These are phyloP conservation scores for Serrognathus titanus DNA, from an alignment of 2,888 invertebrate species.

Conservation along the genomic window DNA sequence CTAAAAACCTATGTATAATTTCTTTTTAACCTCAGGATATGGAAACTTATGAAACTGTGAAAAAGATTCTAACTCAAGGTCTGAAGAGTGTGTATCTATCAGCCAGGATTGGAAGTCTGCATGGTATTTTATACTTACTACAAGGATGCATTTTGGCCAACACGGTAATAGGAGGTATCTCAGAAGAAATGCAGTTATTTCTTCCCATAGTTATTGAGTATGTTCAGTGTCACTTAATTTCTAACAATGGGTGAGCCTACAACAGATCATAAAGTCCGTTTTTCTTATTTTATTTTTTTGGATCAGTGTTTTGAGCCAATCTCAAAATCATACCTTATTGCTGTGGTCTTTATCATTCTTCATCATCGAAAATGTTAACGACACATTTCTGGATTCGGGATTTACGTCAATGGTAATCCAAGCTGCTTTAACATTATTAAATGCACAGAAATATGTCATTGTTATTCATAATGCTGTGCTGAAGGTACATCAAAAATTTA, in stretches of 20 bases:
- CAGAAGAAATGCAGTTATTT: conserved; percentile 53
- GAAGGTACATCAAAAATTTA: conserved; percentile 36
- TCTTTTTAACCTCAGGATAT: conserved; percentile 48
- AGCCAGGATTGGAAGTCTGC: conserved; percentile 60
- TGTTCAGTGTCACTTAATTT: conserved; percentile 51
- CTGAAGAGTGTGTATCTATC: conserved; percentile 62
- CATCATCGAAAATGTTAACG: conserved; percentile 69
- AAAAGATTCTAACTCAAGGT: conserved; percentile 58
- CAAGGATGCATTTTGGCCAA: conserved; percentile 55
- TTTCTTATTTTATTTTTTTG: conserved; percentile 1
- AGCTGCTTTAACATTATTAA: conserved; percentile 54
- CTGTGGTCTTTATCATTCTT: conserved; percentile 76
- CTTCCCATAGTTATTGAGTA: conserved; percentile 54
- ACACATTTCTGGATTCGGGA: conserved; percentile 59
- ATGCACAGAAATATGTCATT: conserved; percentile 47
- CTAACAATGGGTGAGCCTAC: conserved; percentile 41
- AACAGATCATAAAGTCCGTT: background rate
- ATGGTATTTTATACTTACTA: conserved; percentile 64
- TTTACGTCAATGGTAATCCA: conserved; percentile 57
- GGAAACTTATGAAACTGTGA: conserved; percentile 58
- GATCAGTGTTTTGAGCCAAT: conserved; percentile 39
- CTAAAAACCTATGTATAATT: background rate
- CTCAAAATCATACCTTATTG: conserved; percentile 63
- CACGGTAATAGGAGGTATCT: conserved; percentile 47
- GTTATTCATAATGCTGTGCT: conserved; percentile 48